A percentile compares a stretch with the other conserved stretches of the same genome.
phyloP scores from a whole-genome alignment of 2,888 invertebrate species.

The Hypercompe scribonia region DNA sequence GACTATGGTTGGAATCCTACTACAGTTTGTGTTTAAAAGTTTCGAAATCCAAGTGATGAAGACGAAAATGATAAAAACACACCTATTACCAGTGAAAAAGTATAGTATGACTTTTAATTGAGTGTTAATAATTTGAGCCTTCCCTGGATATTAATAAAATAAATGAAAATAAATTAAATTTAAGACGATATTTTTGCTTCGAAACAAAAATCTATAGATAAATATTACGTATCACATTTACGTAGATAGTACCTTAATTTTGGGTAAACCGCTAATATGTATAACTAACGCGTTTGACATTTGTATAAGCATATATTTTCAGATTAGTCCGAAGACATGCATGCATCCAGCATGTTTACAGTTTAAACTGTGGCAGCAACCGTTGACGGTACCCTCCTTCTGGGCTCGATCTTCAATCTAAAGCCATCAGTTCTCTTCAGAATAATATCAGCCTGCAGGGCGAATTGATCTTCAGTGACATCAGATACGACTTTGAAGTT shows the following conservation, averaged over 20 bases:
- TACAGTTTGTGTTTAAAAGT: background rate
- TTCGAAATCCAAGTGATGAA: background rate
- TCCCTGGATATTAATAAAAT: background rate
- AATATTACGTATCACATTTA: background rate
- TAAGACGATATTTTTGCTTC: background rate
- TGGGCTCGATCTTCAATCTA: constrained; percentile 89
- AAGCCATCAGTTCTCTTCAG: constrained; percentile 92
- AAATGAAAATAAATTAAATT: background rate
- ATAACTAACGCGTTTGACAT: background rate
- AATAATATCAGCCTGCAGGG: constrained; percentile 91
- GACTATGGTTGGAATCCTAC: too few species aligned
- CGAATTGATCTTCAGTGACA: constrained; percentile 89
- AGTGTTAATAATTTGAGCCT: background rate
- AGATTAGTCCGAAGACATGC: background rate
- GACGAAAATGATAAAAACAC: background rate
- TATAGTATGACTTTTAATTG: background rate
- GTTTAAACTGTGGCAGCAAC: constrained; percentile 30
- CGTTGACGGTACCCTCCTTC: constrained; percentile 65
- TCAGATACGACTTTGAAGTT: constrained; percentile 89
- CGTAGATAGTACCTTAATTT: background rate
- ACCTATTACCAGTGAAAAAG: background rate
- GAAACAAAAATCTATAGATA: background rate
- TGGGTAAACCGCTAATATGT: background rate
- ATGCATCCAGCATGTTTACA: background rate
- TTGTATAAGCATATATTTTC: background rate